These are phyloP conservation scores for Lepus oiostolus DNA, from an alignment of 2,797 vertebrate genomes.

Conservation along the genomic window DNA sequence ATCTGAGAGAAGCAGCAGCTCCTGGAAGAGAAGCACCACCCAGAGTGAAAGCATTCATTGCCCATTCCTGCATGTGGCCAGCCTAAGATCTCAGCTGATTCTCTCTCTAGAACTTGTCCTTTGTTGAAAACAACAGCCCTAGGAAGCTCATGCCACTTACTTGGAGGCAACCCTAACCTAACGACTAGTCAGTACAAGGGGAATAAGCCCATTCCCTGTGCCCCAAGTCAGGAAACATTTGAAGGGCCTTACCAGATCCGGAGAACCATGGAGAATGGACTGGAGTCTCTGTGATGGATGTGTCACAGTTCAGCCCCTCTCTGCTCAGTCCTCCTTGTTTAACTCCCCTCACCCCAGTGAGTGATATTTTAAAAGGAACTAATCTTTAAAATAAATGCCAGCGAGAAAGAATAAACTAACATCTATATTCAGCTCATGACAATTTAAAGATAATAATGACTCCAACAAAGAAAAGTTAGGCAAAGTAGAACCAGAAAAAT, in stretches of 20 bases:
- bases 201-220: not conserved
- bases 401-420: not conserved
- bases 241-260: not conserved
- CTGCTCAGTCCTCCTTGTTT: not conserved
- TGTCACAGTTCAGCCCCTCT: not conserved
- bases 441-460: constrained; percentile 32
- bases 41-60: not conserved
- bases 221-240: not conserved
- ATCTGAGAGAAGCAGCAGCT: not conserved
- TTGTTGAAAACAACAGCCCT: not conserved
- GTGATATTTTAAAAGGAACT: not conserved
- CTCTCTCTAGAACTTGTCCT: not conserved
- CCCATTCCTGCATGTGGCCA: too few relatives aligned
- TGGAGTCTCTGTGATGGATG: not conserved
- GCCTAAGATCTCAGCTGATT: not conserved
- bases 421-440: not conserved
- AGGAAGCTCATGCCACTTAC: not conserved
- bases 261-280: accelerated
- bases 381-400: not conserved
- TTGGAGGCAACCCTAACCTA: not conserved
- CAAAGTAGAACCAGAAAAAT: not conserved
- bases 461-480: not conserved
- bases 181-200: not conserved
- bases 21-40: not conserved
- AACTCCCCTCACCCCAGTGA: not conserved